A percentile compares a stretch with the other conserved stretches of the same genome.
Evolutionary conservation across 2,113 vertebrate genomes (phyloP).

Genomic region (Centrocercus urophasianus): DNA sequence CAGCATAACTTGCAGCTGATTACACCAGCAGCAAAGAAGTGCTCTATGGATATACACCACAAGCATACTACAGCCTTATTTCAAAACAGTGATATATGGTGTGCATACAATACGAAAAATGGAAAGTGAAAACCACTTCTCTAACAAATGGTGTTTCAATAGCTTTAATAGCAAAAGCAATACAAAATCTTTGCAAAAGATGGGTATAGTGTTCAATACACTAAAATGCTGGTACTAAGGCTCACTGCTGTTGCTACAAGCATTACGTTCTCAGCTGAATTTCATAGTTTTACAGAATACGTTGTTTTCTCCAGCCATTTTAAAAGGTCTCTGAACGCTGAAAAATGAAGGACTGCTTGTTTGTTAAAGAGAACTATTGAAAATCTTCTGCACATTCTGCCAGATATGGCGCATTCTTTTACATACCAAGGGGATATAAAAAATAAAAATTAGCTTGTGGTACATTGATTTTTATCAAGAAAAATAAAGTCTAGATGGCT

Average conservation of each 20-base stretch:
- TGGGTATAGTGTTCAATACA: neutral
- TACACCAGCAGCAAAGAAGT: conserved; percentile 5
- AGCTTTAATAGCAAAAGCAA: neutral
- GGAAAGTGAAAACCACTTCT: neutral
- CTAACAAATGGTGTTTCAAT: neutral
- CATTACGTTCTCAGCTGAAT: neutral
- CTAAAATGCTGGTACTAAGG: neutral
- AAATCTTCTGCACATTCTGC: neutral
- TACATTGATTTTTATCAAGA: neutral
- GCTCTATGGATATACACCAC: neutral
- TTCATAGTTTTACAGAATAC: neutral
- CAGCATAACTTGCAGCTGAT: neutral
- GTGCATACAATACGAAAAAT: neutral
- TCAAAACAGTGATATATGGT: neutral
- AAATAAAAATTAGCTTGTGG: neutral
- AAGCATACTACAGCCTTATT: neutral
- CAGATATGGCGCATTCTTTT: neutral
- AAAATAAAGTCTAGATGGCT: neutral
- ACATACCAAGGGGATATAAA: neutral
- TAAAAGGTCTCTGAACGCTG: neutral
- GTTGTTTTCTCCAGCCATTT: neutral
- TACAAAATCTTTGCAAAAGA: neutral
- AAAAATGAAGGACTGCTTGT: neutral
- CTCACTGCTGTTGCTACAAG: neutral
- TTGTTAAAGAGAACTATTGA: neutral